Conservation (phyloP, 2,888 invertebrate species). For the Nemurella pictetii region DNA sequence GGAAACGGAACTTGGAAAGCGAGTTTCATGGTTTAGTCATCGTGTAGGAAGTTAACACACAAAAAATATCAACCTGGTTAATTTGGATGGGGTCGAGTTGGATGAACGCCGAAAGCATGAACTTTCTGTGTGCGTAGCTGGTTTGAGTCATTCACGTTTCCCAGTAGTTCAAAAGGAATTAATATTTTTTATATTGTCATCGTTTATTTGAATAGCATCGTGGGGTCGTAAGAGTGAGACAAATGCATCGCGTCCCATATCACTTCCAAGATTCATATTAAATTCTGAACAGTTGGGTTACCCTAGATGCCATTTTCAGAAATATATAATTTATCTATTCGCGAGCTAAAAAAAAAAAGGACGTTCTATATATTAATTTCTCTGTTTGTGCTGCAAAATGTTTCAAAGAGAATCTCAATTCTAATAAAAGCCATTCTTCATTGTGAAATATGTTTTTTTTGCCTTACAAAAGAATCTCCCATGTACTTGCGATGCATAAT, state of each 20-base stretch:
- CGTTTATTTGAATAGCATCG: neutral
- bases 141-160: neutral
- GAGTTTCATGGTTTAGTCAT: neutral
- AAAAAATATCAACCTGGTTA: neutral
- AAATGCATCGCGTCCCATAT: neutral
- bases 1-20: neutral
- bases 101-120: neutral
- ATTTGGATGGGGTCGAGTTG: neutral
- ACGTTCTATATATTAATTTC: neutral
- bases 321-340: neutral
- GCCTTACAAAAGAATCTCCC: neutral
- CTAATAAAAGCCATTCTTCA: neutral
- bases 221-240: neutral
- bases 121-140: neutral
- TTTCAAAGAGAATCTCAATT: neutral
- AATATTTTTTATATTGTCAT: neutral
- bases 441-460: neutral
- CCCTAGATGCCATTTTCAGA: neutral
- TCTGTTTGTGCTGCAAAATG: neutral
- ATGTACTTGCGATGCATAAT: neutral
- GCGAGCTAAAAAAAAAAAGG: neutral
- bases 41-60: neutral
- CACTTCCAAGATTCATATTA: neutral
- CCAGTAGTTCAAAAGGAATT: neutral
- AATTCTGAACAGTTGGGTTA: neutral